A percentile compares a stretch with the other conserved stretches of the same genome.
Conservation (phyloP, 2,888 invertebrate genomes). For the Melitaea athalia region DNA sequence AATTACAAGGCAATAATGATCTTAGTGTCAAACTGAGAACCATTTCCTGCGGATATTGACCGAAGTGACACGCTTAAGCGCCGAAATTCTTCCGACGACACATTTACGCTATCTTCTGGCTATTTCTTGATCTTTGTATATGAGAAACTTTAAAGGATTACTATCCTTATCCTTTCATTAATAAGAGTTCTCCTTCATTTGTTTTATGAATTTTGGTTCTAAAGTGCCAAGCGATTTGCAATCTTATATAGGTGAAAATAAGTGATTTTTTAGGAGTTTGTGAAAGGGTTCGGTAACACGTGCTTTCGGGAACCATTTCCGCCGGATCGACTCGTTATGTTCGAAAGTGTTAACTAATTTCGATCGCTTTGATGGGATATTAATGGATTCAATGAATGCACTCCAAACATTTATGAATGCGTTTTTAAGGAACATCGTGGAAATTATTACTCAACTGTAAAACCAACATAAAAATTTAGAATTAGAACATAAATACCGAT, state of each 20-base stretch:
- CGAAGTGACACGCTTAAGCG: slow-evolving; percentile 58
- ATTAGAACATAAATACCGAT: too few species aligned
- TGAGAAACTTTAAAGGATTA: slow-evolving; percentile 24
- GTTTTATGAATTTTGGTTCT: not conserved
- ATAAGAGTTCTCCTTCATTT: slow-evolving; percentile 18
- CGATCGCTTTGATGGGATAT: slow-evolving; percentile 65
- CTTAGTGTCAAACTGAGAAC: slow-evolving; percentile 56
- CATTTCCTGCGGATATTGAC: slow-evolving; percentile 78
- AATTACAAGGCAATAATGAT: slow-evolving; percentile 74
- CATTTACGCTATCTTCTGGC: slow-evolving; percentile 56
- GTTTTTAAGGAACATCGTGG: slow-evolving; percentile 16
- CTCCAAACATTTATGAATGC: slow-evolving; percentile 39
- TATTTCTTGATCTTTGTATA: slow-evolving; percentile 38
- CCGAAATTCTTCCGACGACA: slow-evolving; percentile 73
- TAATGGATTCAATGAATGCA: slow-evolving; percentile 53
- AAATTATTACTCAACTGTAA: not conserved
- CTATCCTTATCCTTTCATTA: slow-evolving; percentile 16
- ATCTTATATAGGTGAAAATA: slow-evolving; percentile 22
- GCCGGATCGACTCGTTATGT: slow-evolving; percentile 67
- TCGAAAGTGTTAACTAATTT: slow-evolving; percentile 68
- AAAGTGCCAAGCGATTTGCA: slow-evolving; percentile 20
- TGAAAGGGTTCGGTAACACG: slow-evolving; percentile 42
- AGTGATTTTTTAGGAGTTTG: slow-evolving; percentile 19
- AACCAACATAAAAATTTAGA: too few species aligned
- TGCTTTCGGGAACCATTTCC: slow-evolving; percentile 57